A percentile compares a stretch with the other conserved stretches of the same genome.
Conservation (phyloP, 2,797 vertebrate species). For the Falco cherrug region DNA sequence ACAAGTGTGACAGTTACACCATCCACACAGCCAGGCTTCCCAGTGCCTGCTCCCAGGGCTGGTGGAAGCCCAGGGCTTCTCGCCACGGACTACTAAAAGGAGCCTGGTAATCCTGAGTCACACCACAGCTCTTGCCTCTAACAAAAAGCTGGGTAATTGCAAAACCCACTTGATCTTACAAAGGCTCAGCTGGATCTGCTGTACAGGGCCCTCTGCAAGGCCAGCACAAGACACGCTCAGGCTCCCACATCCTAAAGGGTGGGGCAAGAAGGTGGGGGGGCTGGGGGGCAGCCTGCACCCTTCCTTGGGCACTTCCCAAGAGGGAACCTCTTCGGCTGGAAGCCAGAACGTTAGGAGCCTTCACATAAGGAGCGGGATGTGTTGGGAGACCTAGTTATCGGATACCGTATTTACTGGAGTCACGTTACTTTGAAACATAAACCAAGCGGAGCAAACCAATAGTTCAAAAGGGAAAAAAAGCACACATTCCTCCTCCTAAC, state of each 20-base stretch:
- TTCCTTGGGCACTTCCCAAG: background rate
- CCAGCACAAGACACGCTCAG: background rate
- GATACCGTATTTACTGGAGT: background rate
- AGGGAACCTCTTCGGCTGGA: background rate
- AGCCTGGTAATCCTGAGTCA: background rate
- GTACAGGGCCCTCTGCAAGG: background rate
- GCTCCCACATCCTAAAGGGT: background rate
- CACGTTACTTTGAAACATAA: constrained; percentile 1
- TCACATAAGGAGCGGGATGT: background rate
- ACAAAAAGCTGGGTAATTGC: background rate
- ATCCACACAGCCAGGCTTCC: background rate
- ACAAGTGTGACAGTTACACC: background rate
- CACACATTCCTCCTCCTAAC: background rate
- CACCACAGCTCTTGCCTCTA: background rate
- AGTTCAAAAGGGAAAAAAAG: background rate
- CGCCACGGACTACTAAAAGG: background rate
- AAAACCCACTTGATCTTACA: background rate
- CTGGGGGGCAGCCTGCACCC: background rate
- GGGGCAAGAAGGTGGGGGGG: background rate
- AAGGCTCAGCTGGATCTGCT: background rate
- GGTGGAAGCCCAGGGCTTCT: background rate
- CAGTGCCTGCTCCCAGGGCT: background rate
- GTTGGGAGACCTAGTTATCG: background rate
- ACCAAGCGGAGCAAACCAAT: constrained; percentile 4
- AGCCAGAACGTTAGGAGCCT: background rate